Evolutionary conservation across 30 jellyfish, hydroid and myxozoan genomes (phyloP).

Genomic region (Aurelia sp.): DNA sequence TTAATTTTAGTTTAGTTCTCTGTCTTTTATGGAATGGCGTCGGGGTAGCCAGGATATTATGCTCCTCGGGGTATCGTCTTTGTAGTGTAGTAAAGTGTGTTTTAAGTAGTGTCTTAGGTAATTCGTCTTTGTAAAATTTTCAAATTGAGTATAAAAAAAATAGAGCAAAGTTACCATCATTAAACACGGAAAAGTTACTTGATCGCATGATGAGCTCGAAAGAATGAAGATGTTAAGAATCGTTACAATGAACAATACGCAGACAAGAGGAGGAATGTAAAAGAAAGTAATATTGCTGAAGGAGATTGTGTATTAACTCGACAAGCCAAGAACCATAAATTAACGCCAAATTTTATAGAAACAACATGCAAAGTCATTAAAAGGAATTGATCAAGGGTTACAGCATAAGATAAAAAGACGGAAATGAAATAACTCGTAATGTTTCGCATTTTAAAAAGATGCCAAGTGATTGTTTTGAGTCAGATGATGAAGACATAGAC

Average conservation of each 20-base stretch:
- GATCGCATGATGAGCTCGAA: conserved; percentile 27
- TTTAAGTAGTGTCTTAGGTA: too few species aligned
- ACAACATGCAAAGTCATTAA: background rate
- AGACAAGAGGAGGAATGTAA: background rate
- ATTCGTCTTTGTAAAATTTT: too few species aligned
- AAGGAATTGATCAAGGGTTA: background rate
- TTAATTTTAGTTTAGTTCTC: too few species aligned
- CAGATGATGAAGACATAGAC: too few species aligned
- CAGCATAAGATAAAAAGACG: background rate
- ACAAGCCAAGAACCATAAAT: background rate
- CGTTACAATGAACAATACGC: background rate
- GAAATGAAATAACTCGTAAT: conserved; percentile 1
- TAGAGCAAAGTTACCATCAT: too few species aligned
- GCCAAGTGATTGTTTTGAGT: background rate
- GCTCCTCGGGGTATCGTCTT: too few species aligned
- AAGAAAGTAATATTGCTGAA: background rate
- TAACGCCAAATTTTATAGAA: background rate
- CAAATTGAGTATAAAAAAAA: too few species aligned
- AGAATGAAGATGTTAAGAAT: conserved; percentile 11
- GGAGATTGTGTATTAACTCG: background rate
- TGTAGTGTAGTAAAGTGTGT: too few species aligned
- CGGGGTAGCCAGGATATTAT: too few species aligned
- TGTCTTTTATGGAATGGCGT: too few species aligned
- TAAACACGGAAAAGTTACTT: background rate
- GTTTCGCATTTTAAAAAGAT: background rate